Conservation (phyloP, 2,113 vertebrate species). For the Jacana jacana region DNA sequence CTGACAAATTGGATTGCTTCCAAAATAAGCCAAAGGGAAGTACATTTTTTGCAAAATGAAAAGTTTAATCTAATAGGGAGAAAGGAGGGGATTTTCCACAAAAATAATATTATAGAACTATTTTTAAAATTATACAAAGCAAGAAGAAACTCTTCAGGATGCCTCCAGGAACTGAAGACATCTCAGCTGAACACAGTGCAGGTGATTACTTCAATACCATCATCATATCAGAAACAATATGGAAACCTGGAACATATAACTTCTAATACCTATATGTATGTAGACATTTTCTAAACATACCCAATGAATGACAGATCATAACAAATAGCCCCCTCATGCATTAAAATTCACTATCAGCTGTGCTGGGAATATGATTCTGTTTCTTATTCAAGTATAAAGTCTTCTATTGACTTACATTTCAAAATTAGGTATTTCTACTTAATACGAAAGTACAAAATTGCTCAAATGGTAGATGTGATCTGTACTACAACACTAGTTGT, state of each 20-base stretch:
- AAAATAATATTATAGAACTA: neutral
- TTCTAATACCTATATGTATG: neutral
- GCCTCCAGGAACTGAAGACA: neutral
- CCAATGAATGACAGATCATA: neutral
- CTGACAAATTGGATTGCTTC: neutral
- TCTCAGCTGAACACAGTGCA: neutral
- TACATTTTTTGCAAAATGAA: neutral
- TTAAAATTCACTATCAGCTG: neutral
- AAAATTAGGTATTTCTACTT: neutral
- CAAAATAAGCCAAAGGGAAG: neutral
- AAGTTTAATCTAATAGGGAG: neutral
- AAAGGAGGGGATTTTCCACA: rapidly evolving
- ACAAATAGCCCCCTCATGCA: neutral
- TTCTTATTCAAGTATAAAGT: neutral
- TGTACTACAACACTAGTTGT: neutral
- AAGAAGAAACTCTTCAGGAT: neutral
- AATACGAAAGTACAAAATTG: neutral
- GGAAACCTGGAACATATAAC: neutral
- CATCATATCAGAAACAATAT: neutral
- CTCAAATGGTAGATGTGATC: neutral
- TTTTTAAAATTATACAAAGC: neutral
- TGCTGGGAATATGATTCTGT: neutral
- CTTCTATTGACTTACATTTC: neutral
- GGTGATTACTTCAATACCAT: neutral
- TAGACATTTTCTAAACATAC: neutral